Evolutionary conservation across 2,113 vertebrate genomes (phyloP), one percentile per base, ranked within the genome.

Genomic region (Lycaon pictus): DNA sequence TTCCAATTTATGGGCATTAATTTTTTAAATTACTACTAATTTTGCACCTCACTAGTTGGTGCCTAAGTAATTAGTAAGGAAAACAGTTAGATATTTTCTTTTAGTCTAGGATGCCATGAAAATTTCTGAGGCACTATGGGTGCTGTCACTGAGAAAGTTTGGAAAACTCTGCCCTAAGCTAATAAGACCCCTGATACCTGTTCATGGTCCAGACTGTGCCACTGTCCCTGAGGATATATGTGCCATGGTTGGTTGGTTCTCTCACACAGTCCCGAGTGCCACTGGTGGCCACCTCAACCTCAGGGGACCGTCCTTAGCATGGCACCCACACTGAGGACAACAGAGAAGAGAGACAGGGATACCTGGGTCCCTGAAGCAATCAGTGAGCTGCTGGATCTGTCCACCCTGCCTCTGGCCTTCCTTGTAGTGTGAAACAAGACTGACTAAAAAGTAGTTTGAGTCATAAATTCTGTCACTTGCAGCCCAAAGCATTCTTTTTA

Each of bases 21-120:
- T 74, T 63, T 93, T 96, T 76, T 86, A 83, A 94, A 72, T 35
- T 37, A 72, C 62, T 86, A 63, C 37, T 48, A 67, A 86, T 43
- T 77, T 93, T 17, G 43, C 2, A 9, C 74, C 25, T 77, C 16
- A 76, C 29, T 76, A 51, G 74, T 91, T 95, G 85, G 51, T 60
- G 88, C 71, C 77, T 76, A 94, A 62, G 7, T 67, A 74, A 35
- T 56, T 80, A 84, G 79, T 55, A 86, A 94, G 37, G 3, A 48
- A 56, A 93, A 20, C n/a, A 25, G 6, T 5, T 67, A n/a, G 35
- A 0, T 86, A 77, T 72, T 88, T 88, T 56, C 25, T 93, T 63
- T 58, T 92, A 69, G n/a, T n/a, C 56, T 43, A 51, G 32, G 6
- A 62, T 67, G 60, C n/a, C 62, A 35, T 60, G 74, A 60, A n/a